These are phyloP conservation scores for Notolabrus celidotus DNA, from an alignment of 2,797 vertebrate species.

Conservation along the genomic window DNA sequence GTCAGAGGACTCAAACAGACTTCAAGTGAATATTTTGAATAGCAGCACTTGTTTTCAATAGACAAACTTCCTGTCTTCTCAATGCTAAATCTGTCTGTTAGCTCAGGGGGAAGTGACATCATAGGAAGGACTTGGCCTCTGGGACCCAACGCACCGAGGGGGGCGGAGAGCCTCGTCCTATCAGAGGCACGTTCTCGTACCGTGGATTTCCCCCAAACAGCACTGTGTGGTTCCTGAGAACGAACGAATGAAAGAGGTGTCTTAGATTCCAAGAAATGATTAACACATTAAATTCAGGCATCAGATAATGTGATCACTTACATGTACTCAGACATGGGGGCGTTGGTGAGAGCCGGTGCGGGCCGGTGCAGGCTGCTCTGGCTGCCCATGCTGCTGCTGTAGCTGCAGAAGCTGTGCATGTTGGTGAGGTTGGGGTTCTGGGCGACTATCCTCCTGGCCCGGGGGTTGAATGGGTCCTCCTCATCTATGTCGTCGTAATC, in stretches of 20 bases:
- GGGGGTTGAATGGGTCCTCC: constrained; percentile 94
- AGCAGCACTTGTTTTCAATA: constrained; percentile 15
- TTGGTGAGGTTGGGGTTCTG: constrained; percentile 87
- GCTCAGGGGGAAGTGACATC: constrained; percentile 43
- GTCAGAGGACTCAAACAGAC: not conserved
- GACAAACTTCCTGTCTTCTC: constrained; percentile 26
- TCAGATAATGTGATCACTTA: constrained; percentile 68
- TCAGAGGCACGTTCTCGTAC: constrained; percentile 96
- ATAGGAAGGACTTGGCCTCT: constrained; percentile 70
- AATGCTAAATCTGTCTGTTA: constrained; percentile 26
- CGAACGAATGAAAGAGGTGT: not conserved
- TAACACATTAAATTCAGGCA: not conserved
- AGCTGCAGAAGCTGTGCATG: constrained; percentile 96
- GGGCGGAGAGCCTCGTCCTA: constrained; percentile 93
- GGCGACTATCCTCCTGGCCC: constrained; percentile 84
- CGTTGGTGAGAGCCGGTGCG: constrained; percentile 87
- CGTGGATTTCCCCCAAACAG: constrained; percentile 95
- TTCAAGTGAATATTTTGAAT: not conserved
- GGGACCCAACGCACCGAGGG: constrained; percentile 91
- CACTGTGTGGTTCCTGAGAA: constrained; percentile 90
- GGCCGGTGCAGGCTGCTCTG: constrained; percentile 94
- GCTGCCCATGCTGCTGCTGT: constrained; percentile 97
- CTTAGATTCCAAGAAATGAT: not conserved
- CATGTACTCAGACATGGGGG: constrained; percentile 94
- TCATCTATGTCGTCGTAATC: constrained; percentile 95